Evolutionary conservation across 2,113 vertebrate species (phyloP).

Genomic region (Leiothrix lutea): DNA sequence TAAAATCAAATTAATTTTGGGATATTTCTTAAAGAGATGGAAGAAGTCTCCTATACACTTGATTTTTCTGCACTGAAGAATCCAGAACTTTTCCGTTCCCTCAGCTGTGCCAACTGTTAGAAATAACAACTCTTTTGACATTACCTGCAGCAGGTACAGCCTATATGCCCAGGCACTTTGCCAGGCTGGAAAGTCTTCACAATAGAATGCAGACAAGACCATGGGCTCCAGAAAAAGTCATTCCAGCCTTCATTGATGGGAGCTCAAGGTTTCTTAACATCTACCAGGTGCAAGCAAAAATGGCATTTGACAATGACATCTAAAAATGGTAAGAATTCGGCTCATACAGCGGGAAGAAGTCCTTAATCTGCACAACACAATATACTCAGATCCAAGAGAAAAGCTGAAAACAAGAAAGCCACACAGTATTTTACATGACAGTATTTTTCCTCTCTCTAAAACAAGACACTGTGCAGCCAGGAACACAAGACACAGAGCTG

Average conservation of each 20-base stretch:
- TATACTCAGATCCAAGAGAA: background rate
- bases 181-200: background rate
- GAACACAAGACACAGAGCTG: background rate
- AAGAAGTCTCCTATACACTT: background rate
- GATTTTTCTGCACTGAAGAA: background rate
- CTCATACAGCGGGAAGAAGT: background rate
- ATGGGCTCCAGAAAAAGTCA: background rate
- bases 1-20: background rate
- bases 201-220: background rate
- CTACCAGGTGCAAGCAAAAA: background rate
- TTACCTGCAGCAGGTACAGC: background rate
- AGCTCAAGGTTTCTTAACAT: background rate
- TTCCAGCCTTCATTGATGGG: background rate
- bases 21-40: background rate
- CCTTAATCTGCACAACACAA: background rate
- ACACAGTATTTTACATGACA: background rate
- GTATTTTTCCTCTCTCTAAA: background rate
- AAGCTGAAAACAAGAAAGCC: background rate
- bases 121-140: background rate
- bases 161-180: background rate
- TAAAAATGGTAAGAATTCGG: background rate
- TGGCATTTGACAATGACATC: fast-evolving
- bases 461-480: background rate
- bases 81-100: background rate
- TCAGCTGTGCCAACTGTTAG: background rate